Evolutionary conservation across 2,888 invertebrate species (phyloP), one percentile per base, ranked within the genome.

Genomic region (Steromphala cineraria): DNA sequence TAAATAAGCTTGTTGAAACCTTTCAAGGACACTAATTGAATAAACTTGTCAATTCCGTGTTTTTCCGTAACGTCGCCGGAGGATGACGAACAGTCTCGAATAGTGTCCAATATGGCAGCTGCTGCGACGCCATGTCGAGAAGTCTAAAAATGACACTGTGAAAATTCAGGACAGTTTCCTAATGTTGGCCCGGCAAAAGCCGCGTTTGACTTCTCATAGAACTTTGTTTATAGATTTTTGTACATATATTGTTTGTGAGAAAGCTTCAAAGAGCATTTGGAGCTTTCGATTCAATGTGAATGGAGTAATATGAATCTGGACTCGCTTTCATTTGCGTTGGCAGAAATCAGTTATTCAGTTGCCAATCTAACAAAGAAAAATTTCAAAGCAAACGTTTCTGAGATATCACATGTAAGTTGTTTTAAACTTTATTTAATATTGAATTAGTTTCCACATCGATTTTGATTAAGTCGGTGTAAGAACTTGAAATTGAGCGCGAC

Each of bases 271-370:
- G 87, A 84, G 85, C 85, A 89, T 96, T 97, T 97, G 97, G 97
- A 97, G 97, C 97, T 97, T 97, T 97, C 97, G 96, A 95, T 95
- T 96, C 96, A 95, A 96, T 95, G 95, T 90, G 88, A 88, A 91
- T 89, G 91, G 90, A 91, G 86, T 91, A 93, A 91, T 92, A 93
- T 93, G 93, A 93, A 93, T 93, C 97, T 98, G 96, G 98, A 98
- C 96, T 96, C 98, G 96, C 96, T 98, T 96, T 97, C 97, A 96
- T 97, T 98, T 96, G 97, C 98, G 96, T 96, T 98, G 96, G 97
- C 97, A 96, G 98, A 98, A 96, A 98, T 98, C 95, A 97, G 97
- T 96, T 97, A 97, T 96, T 97, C 98, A 95, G 97, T 98, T 95
- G 96, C 96, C 95, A 97, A 97, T 95, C 96, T 98, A 95, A 97